Percentiles rank a stretch among this genome's conserved stretches.
These are phyloP conservation scores for Himalopsyche japonica DNA, from an alignment of 2,888 invertebrate species.

Conservation along the genomic window DNA sequence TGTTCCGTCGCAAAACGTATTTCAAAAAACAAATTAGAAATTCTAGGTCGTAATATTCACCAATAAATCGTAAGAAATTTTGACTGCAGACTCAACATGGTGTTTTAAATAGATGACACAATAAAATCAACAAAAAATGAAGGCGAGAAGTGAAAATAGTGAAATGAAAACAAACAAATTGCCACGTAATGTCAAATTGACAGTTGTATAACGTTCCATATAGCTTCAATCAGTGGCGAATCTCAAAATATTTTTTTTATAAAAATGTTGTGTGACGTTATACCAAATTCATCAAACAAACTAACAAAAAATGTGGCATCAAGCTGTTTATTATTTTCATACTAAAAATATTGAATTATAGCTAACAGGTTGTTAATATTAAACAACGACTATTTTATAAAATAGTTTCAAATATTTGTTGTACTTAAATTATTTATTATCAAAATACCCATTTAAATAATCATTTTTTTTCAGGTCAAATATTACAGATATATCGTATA, in stretches of 20 bases:
- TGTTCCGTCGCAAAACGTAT: background rate
- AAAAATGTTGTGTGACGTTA: too few species aligned
- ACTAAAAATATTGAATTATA: too few species aligned
- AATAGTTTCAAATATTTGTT: too few species aligned
- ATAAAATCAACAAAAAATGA: background rate
- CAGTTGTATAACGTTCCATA: background rate
- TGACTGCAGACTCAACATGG: background rate
- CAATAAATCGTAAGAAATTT: background rate
- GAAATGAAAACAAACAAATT: slow-evolving; percentile 1
- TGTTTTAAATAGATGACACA: background rate
- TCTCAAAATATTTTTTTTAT: background rate
- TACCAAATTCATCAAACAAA: too few species aligned
- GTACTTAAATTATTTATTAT: too few species aligned
- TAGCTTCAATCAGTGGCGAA: background rate
- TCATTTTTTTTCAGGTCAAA: too few species aligned
- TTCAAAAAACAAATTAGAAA: background rate
- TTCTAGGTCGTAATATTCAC: background rate
- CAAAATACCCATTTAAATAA: too few species aligned
- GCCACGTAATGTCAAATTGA: background rate
- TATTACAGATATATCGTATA: too few species aligned
- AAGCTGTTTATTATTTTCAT: too few species aligned
- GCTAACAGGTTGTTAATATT: too few species aligned
- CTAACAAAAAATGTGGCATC: too few species aligned
- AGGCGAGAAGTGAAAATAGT: background rate
- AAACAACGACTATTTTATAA: too few species aligned